A percentile compares a stretch with the other conserved stretches of the same genome.
These are phyloP conservation scores for Avahi laniger DNA, from an alignment of 2,797 vertebrate species.

Conservation along the genomic window DNA sequence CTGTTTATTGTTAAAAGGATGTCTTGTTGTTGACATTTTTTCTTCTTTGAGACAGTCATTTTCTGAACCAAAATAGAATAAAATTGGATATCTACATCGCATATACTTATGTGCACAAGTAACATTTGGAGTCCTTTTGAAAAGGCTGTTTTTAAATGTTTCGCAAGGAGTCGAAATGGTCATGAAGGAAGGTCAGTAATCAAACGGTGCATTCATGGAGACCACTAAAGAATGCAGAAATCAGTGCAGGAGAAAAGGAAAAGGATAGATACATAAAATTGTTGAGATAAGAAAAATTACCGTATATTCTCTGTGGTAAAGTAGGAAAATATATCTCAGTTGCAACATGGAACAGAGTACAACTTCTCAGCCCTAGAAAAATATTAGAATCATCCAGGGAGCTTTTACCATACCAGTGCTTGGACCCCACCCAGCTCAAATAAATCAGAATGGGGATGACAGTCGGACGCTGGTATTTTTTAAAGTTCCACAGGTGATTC, in stretches of 20 bases:
- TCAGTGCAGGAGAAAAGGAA: too few species aligned
- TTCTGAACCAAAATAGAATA: slow-evolving; percentile 62
- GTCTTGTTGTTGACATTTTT: slow-evolving; percentile 56
- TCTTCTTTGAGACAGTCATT: slow-evolving; percentile 57
- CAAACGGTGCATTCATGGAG: neutral
- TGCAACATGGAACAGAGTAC: neutral
- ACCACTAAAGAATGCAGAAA: neutral
- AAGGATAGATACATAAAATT: too few species aligned
- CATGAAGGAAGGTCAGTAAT: neutral
- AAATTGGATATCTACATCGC: slow-evolving; percentile 53
- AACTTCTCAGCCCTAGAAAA: neutral
- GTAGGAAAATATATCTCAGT: neutral
- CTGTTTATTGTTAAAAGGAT: slow-evolving; percentile 26
- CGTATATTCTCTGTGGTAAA: neutral
- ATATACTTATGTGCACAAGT: slow-evolving; percentile 38
- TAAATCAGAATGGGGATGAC: neutral
- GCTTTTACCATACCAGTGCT: neutral
- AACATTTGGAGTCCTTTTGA: slow-evolving; percentile 42
- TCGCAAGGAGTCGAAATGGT: neutral
- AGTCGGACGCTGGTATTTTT: neutral
- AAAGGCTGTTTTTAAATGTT: slow-evolving; percentile 53
- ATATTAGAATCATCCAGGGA: neutral
- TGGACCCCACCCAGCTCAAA: neutral
- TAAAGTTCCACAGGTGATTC: neutral
- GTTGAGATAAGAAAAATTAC: neutral